Percentiles rank a stretch among this genome's conserved stretches.
Evolutionary conservation across 35 echinoderm and acorn worm genomes (phyloP).

Genomic region (Strongylocentrotus purpuratus): DNA sequence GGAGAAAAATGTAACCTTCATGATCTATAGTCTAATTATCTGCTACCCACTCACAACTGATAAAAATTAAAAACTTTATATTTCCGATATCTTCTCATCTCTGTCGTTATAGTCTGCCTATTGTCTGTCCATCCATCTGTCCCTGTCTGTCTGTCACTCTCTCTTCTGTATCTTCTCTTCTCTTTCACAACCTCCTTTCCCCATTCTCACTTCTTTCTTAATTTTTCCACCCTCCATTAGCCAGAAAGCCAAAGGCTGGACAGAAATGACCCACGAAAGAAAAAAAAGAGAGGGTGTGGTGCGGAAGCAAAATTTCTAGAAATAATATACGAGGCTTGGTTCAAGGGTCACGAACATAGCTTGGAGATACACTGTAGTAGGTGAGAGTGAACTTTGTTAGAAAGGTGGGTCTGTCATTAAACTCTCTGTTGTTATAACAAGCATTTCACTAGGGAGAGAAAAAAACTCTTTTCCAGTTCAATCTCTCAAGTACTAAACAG

Average conservation of each 20-base stretch:
- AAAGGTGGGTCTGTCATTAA: slow-evolving; percentile 16
- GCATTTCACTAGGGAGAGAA: background rate
- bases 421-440: slow-evolving; percentile 18
- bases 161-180: background rate
- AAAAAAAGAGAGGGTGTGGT: background rate
- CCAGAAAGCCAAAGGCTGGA: background rate
- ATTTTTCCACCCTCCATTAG: background rate
- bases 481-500: background rate
- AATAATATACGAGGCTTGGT: slow-evolving; percentile 1
- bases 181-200: background rate
- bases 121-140: background rate
- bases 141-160: background rate
- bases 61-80: background rate
- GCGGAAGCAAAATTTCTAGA: slow-evolving; percentile 2
- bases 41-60: background rate
- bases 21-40: background rate
- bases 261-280: background rate
- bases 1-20: background rate
- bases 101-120: too few species aligned
- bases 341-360: background rate
- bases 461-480: background rate
- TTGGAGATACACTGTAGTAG: background rate
- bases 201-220: background rate
- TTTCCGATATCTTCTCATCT: too few species aligned
- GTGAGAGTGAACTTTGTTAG: slow-evolving; percentile 16